phyloP scores from a whole-genome alignment of 2,113 vertebrate species.

The Scolopax mira region DNA sequence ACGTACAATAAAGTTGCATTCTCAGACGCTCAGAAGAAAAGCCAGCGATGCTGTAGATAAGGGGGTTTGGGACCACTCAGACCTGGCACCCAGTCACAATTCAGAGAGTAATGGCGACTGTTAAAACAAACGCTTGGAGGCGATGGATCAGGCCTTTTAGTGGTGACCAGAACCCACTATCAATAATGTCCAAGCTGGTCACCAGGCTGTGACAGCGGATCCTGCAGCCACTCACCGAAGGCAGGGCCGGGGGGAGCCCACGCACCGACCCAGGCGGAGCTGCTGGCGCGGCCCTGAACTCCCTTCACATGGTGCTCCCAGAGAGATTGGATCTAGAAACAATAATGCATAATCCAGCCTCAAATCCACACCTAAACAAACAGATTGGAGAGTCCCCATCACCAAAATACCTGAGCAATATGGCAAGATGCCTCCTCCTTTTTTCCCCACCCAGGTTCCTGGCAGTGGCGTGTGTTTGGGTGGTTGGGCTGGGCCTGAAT shows the following conservation, averaged over 20 bases:
- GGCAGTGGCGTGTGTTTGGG: background rate
- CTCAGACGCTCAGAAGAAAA: background rate
- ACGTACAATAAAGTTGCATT: background rate
- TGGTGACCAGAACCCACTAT: background rate
- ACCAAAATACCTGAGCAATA: background rate
- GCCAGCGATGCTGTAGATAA: background rate
- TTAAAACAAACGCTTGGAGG: background rate
- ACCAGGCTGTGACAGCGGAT: fast-evolving
- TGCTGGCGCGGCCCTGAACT: fast-evolving
- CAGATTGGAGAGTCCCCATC: fast-evolving
- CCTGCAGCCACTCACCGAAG: background rate
- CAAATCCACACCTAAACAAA: background rate
- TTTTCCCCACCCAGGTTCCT: background rate
- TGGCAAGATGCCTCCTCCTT: background rate
- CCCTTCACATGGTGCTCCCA: background rate
- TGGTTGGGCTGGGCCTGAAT: background rate
- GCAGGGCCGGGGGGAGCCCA: background rate
- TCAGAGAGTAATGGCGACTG: background rate
- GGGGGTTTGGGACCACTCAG: background rate
- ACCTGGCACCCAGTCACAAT: background rate
- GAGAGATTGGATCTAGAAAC: background rate
- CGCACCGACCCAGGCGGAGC: fast-evolving
- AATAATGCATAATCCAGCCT: background rate
- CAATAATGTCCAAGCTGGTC: background rate
- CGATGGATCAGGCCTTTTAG: background rate